Base-by-base conservation (phyloP, 2,888 invertebrate genomes). In the Drosophila stalkeri region DNA sequence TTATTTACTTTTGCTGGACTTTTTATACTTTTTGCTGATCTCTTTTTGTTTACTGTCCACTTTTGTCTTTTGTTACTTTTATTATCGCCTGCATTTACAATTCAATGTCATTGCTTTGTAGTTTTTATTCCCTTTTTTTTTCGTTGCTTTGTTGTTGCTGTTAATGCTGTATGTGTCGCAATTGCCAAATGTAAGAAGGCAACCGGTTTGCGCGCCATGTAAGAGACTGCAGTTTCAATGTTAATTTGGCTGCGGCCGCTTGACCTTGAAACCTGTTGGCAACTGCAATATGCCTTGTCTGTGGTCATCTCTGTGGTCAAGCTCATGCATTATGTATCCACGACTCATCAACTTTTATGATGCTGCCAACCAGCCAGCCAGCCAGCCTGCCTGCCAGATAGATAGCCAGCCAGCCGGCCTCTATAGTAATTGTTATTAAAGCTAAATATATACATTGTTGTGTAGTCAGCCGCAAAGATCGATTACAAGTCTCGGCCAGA, bases 61-160 rank as follows among this genome's bases (percentile, higher is more conserved):
- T 14, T 20, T 35, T 43, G 27, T 35, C 33, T 55, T 55, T 56
- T 12, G 65, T 14, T 39, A 27, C 16, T 65, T 54, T 64, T 76
- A 80, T 86, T 74, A 84, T 73, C 81, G 74, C 62, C 54, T 72
- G 72, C 66, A 72, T 77, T 85, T 86, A 81, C 87, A 75, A 79
- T 81, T 85, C 87, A 85, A 85, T 81, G 89, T 84, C 87, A 86
- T 64, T 55, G 46, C 68, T 59, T 69, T 69, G 74, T 70, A 70
- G 37, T 39, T 31, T 57, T 71, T 61, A 64, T 70, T 72, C 67
- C 67, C 69, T 49, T 56, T 60, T 20, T 43, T 55, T 54, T 51
- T 18, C n/a, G 59, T 37, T 43, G 41, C n/a, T 44, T 16, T 23
- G 1, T 43, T 52, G 43, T 43, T 23, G 57, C 23, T 52, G 41